Conservation (phyloP, 2,888 invertebrate genomes). For the Bellardia bayeri region DNA sequence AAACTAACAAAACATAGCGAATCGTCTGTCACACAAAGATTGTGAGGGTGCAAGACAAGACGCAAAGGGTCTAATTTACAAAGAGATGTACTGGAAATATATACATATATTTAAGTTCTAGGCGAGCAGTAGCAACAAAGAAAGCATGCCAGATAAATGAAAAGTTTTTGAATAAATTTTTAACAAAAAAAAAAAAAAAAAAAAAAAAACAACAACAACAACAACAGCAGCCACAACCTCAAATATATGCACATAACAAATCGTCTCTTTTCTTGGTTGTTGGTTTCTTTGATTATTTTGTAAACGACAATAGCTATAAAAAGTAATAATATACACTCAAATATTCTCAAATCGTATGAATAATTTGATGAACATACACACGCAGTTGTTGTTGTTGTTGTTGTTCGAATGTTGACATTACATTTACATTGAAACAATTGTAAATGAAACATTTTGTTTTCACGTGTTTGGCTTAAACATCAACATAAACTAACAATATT, state of each 20-base stretch:
- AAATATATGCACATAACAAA: slow-evolving; percentile 3
- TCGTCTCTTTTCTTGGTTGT: not conserved
- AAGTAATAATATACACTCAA: not conserved
- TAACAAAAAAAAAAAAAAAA: not conserved
- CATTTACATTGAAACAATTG: slow-evolving; percentile 2
- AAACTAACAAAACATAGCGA: not conserved
- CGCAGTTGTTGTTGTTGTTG: not conserved
- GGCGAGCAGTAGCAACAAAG: not conserved
- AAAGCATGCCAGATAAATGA: slow-evolving; percentile 21
- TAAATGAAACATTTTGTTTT: not conserved
- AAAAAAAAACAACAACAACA: not conserved
- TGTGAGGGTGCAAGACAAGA: not conserved
- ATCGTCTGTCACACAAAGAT: not conserved
- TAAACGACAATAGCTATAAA: not conserved
- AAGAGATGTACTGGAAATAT: no score
- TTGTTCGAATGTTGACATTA: not conserved
- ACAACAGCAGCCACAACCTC: not conserved
- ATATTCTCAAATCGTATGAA: not conserved
- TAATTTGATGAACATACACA: not conserved
- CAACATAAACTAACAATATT: not conserved
- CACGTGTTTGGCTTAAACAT: not conserved
- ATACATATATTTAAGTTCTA: not conserved
- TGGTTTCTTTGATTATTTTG: not conserved
- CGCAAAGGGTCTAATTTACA: no score
- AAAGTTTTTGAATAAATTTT: slow-evolving; percentile 21